Conservation (phyloP, 2,797 vertebrate species). For the Triplophysa bombifrons region DNA sequence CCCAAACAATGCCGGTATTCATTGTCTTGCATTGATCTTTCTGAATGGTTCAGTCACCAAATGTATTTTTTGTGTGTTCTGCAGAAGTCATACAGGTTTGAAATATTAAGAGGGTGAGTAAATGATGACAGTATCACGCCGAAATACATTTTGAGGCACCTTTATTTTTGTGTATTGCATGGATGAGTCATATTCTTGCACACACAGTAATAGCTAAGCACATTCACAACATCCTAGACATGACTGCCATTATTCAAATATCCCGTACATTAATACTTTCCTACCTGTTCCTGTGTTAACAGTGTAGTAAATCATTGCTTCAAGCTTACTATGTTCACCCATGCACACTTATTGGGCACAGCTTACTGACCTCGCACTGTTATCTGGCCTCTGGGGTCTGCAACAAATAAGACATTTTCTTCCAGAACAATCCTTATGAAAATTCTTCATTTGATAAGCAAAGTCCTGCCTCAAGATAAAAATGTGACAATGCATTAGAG, state of each 20-base stretch:
- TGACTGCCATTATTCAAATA: neutral
- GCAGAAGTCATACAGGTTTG: no score
- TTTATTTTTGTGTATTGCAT: neutral
- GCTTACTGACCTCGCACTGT: constrained; percentile 56
- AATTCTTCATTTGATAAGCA: constrained; percentile 19
- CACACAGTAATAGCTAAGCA: neutral
- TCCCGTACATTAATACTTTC: neutral
- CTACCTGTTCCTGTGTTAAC: constrained; percentile 28
- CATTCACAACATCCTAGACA: neutral
- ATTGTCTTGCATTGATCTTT: no score
- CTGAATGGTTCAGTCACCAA: no score
- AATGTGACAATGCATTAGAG: no score
- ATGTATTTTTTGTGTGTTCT: no score
- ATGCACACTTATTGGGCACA: constrained; percentile 55
- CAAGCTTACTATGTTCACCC: constrained; percentile 56
- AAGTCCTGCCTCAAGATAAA: neutral
- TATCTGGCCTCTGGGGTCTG: constrained; percentile 43
- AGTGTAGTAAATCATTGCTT: constrained; percentile 50
- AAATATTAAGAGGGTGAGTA: no score
- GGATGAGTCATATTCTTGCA: neutral
- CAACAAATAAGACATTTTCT: constrained; percentile 44
- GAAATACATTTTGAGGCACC: neutral
- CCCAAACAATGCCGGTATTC: no score
- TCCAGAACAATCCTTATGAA: constrained; percentile 35
- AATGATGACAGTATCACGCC: neutral